phyloP scores from a whole-genome alignment of 1,140 invertebrate species.

The Diplogasteroides magnus region DNA sequence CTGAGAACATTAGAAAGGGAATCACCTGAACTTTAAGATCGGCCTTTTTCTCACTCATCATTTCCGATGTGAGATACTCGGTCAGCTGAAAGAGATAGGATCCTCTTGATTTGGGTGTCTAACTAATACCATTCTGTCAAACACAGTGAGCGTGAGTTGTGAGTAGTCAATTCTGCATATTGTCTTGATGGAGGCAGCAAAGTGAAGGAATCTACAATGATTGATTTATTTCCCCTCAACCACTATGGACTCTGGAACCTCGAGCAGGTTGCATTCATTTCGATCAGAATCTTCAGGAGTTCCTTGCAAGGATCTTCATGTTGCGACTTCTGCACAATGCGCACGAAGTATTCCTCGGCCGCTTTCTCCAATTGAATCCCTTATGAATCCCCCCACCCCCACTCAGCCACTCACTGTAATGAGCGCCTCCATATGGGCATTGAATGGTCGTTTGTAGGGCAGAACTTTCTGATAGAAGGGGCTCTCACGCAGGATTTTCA shows the following conservation, averaged over 20 bases:
- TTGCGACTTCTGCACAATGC: slow-evolving; percentile 17
- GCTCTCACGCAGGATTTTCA: slow-evolving; percentile 48
- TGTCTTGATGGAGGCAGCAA: slow-evolving; percentile 44
- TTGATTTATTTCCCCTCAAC: not conserved
- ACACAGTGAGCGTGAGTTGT: slow-evolving; percentile 40
- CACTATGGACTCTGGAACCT: slow-evolving; percentile 11
- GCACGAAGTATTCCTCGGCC: slow-evolving; percentile 41
- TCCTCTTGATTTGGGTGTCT: not conserved
- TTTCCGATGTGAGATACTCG: slow-evolving; percentile 47
- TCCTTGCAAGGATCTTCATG: slow-evolving; percentile 42
- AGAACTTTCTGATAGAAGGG: slow-evolving; percentile 43
- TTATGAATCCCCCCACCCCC: not conserved
- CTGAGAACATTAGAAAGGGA: slow-evolving; percentile 12
- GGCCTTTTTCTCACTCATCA: slow-evolving; percentile 50
- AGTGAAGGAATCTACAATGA: slow-evolving; percentile 31
- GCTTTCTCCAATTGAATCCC: slow-evolving; percentile 34
- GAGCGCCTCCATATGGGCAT: slow-evolving; percentile 38
- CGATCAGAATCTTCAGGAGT: slow-evolving; percentile 35
- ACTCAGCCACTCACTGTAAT: slow-evolving; percentile 45
- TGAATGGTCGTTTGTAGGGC: slow-evolving; percentile 33
- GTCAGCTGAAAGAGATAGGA: slow-evolving; percentile 31
- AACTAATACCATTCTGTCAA: slow-evolving; percentile 42
- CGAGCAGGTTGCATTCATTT: slow-evolving; percentile 40
- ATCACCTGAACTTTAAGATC: slow-evolving; percentile 42
- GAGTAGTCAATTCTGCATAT: slow-evolving; percentile 43